Evolutionary conservation across 1,140 invertebrate genomes (phyloP).

Genomic region (Choristoneura fumiferana): DNA sequence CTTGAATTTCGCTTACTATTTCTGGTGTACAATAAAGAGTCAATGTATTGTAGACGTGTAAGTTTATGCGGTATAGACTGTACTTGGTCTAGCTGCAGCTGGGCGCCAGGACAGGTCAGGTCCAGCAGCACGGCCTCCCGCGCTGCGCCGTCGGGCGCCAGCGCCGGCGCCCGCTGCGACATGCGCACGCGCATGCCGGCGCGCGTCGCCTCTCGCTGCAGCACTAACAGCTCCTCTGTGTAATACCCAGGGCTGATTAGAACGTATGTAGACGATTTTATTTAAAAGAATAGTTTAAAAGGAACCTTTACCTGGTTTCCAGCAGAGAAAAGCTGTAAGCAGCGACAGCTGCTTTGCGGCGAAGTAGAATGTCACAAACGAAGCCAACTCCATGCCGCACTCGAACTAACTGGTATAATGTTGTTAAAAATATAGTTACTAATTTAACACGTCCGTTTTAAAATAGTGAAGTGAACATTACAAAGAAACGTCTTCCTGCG

Average conservation of each 20-base stretch:
- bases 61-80: neutral
- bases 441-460: no score
- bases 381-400: constrained; percentile 38
- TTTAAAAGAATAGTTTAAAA: neutral
- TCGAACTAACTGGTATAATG: no score
- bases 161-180: constrained; percentile 8
- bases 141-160: constrained; percentile 38
- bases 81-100: constrained; percentile 37
- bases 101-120: constrained; percentile 34
- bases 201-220: neutral
- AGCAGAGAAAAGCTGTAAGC: constrained; percentile 52
- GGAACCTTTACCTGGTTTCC: constrained; percentile 41
- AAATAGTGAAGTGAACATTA: no score
- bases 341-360: constrained; percentile 47
- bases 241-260: constrained; percentile 24
- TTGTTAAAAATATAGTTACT: no score
- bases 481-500: no score
- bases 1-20: no score
- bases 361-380: constrained; percentile 47
- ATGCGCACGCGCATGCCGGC: constrained; percentile 23
- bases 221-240: constrained; percentile 11
- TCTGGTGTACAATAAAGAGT: no score
- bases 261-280: neutral
- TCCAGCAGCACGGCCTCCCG: constrained; percentile 56
- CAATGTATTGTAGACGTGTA: no score